phyloP scores from a whole-genome alignment of 1,140 invertebrate species.

The Ericerus pela region DNA sequence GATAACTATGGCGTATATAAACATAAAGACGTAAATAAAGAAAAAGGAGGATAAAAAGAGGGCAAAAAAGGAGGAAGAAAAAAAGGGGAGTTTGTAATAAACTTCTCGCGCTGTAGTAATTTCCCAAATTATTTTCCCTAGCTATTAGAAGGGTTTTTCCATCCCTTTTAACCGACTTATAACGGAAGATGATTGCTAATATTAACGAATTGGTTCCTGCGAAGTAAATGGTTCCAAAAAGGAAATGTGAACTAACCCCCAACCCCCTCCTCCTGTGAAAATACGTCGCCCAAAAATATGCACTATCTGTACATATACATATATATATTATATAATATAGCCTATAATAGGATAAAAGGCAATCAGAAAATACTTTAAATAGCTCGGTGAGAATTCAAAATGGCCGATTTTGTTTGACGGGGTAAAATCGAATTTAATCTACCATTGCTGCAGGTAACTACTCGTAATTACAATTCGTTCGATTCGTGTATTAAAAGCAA shows the following conservation, averaged over 20 bases:
- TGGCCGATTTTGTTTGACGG: neutral
- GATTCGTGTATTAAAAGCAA: too few species aligned
- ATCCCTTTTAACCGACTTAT: neutral
- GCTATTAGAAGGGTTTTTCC: slow-evolving; percentile 2
- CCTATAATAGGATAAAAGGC: slow-evolving; percentile 20
- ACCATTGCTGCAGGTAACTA: too few species aligned
- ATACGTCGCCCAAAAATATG: neutral
- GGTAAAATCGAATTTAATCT: too few species aligned
- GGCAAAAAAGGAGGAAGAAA: neutral
- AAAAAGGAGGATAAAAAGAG: too few species aligned
- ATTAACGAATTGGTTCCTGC: slow-evolving; percentile 13
- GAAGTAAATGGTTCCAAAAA: slow-evolving; percentile 1
- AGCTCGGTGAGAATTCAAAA: slow-evolving; percentile 17
- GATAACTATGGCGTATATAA: too few species aligned
- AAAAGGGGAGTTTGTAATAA: neutral
- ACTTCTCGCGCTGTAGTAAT: neutral
- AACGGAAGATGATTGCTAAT: slow-evolving; percentile 18
- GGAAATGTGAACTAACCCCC: too few species aligned
- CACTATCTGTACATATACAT: too few species aligned
- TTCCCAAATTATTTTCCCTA: slow-evolving; percentile 1
- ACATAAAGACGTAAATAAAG: too few species aligned
- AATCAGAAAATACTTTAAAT: slow-evolving; percentile 23
- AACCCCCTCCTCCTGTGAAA: neutral
- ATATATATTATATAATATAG: too few species aligned
- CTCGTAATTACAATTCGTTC: too few species aligned